Evolutionary conservation across 2,888 invertebrate genomes (phyloP).

Genomic region (Xylocampa areola): DNA sequence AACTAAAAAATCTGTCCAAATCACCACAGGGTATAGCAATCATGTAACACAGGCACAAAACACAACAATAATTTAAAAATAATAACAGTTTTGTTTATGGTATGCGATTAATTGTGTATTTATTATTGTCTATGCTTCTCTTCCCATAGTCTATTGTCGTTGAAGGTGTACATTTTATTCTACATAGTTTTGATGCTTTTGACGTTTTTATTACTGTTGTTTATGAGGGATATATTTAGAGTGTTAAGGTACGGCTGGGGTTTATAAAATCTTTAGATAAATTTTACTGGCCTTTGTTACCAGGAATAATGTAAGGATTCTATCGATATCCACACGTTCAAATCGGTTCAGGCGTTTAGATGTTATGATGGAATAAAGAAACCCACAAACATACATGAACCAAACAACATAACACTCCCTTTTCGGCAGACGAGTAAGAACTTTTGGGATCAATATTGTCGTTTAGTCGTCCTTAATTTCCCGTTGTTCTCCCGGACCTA

Average conservation of each 20-base stretch:
- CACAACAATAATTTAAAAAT: slow-evolving; percentile 15
- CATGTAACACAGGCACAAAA: slow-evolving; percentile 30
- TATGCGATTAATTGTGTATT: slow-evolving; percentile 53
- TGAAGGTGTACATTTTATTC: slow-evolving; percentile 63
- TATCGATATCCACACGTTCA: no score
- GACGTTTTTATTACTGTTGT: slow-evolving; percentile 43
- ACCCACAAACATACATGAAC: no score
- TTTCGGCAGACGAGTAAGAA: no score
- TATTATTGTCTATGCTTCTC: slow-evolving; percentile 53
- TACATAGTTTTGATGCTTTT: slow-evolving; percentile 44
- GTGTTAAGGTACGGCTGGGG: slow-evolving; percentile 18
- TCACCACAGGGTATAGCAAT: slow-evolving; percentile 24
- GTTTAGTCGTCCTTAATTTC: no score
- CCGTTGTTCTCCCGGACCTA: no score
- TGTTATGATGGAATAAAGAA: no score
- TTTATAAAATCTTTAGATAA: no score
- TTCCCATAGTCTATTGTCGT: slow-evolving; percentile 33
- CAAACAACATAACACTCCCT: no score
- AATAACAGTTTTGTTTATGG: slow-evolving; percentile 32
- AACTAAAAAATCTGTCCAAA: slow-evolving; percentile 14
- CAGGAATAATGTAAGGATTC: no score
- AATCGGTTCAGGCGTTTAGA: no score
- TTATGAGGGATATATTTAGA: slow-evolving; percentile 30
- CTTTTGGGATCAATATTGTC: no score
- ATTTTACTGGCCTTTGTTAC: no score